phyloP scores from a whole-genome alignment of 1,140 invertebrate species.

The Drosophila ananassae region DNA sequence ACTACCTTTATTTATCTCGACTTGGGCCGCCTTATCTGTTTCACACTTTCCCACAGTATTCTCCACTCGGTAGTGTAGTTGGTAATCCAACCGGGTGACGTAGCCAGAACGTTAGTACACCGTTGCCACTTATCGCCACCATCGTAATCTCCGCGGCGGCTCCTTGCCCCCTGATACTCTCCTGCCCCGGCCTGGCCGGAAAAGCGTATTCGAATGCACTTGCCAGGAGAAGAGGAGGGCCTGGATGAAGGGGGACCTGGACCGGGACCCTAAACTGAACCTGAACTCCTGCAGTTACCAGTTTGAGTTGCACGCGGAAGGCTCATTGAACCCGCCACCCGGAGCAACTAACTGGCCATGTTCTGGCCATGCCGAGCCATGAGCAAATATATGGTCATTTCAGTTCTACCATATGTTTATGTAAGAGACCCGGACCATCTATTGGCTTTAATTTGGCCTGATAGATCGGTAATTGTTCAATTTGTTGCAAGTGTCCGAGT shows the following conservation, averaged over 20 bases:
- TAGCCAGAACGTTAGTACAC: conserved; percentile 49
- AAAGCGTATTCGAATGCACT: conserved; percentile 22
- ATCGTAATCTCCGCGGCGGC: conserved; percentile 30
- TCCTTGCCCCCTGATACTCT: conserved; percentile 1
- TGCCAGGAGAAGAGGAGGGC: conserved; percentile 14
- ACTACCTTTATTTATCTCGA: conserved; percentile 15
- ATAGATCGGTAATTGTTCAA: conserved; percentile 75
- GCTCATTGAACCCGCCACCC: conserved; percentile 45
- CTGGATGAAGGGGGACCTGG: background rate
- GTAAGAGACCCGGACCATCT: conserved; percentile 42
- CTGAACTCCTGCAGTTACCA: conserved; percentile 54
- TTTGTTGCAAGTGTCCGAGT: conserved; percentile 54
- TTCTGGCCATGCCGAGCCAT: conserved; percentile 24
- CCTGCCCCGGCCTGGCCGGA: no score
- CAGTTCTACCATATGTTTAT: conserved; percentile 32
- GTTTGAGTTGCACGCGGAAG: conserved; percentile 35
- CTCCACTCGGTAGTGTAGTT: background rate
- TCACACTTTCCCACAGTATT: conserved; percentile 41
- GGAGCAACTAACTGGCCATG: conserved; percentile 19
- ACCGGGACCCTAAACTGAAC: conserved; percentile 16
- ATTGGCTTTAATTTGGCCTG: conserved; percentile 73
- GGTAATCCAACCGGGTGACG: conserved; percentile 36
- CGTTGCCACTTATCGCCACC: conserved; percentile 43
- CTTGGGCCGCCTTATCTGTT: conserved; percentile 25
- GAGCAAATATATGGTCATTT: background rate